phyloP scores from a whole-genome alignment of 2,888 invertebrate genomes.

The Ashinkailepas kermadecensis region DNA sequence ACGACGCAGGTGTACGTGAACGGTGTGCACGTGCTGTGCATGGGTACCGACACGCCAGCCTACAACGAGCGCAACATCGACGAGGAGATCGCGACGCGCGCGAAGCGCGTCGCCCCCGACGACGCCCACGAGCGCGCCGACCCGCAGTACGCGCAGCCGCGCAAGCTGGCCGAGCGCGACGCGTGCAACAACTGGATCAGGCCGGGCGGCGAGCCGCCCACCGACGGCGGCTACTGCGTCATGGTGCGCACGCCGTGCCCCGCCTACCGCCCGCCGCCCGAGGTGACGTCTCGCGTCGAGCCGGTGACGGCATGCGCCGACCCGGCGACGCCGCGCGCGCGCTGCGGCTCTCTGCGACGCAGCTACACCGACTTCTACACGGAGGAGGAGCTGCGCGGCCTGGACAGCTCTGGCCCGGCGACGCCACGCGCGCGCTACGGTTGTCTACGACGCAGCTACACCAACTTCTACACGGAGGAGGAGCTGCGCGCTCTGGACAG shows the following conservation, averaged over 20 bases:
- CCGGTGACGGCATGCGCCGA: background rate
- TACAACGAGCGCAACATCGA: constrained; percentile 16
- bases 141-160: background rate
- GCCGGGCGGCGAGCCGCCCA: background rate
- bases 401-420: background rate
- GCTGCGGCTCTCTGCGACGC: background rate
- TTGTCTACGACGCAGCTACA: constrained; percentile 12
- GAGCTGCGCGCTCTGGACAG: constrained; percentile 4
- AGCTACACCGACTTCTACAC: constrained; percentile 21
- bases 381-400: background rate
- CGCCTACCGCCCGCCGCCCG: constrained; percentile 3
- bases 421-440: background rate
- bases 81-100: constrained; percentile 4
- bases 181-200: constrained; percentile 8
- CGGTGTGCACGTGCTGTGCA: constrained; percentile 13
- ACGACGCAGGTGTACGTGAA: constrained; percentile 18
- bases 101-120: background rate
- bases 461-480: constrained; percentile 21
- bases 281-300: background rate
- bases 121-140: background rate
- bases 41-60: background rate
- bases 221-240: background rate
- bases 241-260: constrained; percentile 6
- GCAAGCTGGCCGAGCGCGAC: background rate
- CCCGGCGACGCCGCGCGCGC: background rate